Base-by-base conservation (phyloP, 2,113 vertebrate genomes). In the Seriola aureovittata region DNA sequence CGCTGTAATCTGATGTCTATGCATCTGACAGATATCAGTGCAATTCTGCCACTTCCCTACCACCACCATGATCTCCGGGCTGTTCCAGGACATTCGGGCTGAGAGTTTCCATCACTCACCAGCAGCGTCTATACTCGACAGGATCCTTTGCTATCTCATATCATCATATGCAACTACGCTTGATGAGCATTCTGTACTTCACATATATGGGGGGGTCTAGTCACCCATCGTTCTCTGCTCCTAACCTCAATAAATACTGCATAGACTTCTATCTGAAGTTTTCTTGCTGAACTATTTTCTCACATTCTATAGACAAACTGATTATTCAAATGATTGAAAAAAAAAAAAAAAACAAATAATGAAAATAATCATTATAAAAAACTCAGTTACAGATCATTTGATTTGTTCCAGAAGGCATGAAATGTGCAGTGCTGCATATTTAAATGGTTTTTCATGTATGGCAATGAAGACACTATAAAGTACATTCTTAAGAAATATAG, bases 91-190 rank as follows among this genome's bases (percentile, higher is more conserved):
- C 21, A 73, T 29, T 58, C 3, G 29, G 14, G 29, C 11, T 4
- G 17, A 29, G 40, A 72, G 38, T 38, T 73, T 40, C 55, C 40
- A 80, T 81, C 32, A 12, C 67, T n/a, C 71, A 8, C 8, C 52
- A 48, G 59, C 29, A 66, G 25, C 25, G 25, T 29, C 2, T 36
- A 36, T 36, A 17, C 9, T 19, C 32, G 44, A 32, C 5, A 4
- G 0, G 52, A 34, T 48, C 40, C 10, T 58, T 34, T 36, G 2
- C 19, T 11, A 19, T 48, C 42, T 29, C 36, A n/a, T 12, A n/a
- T 46, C 54, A 10, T 58, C 12, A 25, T 58, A 46, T n/a, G 50
- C 0, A 0, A 4, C 21, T 6, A 5, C 0, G 9, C 9, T 21
- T 36, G 21, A 58, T 57, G 74, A 36, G 12, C 29, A 25, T 29